Evolutionary conservation across 2,797 vertebrate genomes (phyloP), one percentile per base, ranked within the genome.

Genomic region (Carcharodon carcharias): DNA sequence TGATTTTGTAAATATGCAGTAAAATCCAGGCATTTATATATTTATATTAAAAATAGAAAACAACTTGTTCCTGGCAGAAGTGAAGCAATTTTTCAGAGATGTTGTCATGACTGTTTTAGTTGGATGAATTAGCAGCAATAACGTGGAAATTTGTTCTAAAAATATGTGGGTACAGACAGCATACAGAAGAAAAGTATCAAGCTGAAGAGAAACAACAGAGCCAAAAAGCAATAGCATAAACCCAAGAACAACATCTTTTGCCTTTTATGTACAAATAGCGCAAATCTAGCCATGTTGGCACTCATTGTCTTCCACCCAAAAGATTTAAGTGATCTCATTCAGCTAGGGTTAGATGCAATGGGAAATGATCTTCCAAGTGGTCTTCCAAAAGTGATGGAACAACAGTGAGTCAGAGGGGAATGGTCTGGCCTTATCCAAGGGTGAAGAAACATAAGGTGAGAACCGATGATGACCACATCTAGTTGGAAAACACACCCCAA

Each of bases 41-140:
- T 95, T 95, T 31, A 58, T 31, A 54, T 95, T n/a, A 95, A 73
- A 95, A 73, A 95, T 95, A 56, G 54, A 95, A 95, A 95, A 77
- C 45, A 95, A 95, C 94, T 73, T 95, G 45, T 63, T 73, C 69
- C 50, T 95, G 94, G 94, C 94, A 95, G 69, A 18, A 58, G 45
- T n/a, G 31, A 61, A 54, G 69, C 31, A 35, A 54, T 95, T 95
- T 95, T 95, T 95, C 69, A 77, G 45, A 73, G 40, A 95, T 95
- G 50, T 63, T 77, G 94, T 77, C 94, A 95, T 95, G 31, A 73
- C 50, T 77, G 94, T 95, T 95, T 73, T 95, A 35, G 69, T 95
- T 95, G 94, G 94, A 95, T 77, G 71, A 95, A 95, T 56, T 77
- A 95, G 50, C 28, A 95, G 26, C 94, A 71, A 71, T 77, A 56